phyloP scores from a whole-genome alignment of 1,140 invertebrate genomes.

The Parasteatoda tepidariorum region DNA sequence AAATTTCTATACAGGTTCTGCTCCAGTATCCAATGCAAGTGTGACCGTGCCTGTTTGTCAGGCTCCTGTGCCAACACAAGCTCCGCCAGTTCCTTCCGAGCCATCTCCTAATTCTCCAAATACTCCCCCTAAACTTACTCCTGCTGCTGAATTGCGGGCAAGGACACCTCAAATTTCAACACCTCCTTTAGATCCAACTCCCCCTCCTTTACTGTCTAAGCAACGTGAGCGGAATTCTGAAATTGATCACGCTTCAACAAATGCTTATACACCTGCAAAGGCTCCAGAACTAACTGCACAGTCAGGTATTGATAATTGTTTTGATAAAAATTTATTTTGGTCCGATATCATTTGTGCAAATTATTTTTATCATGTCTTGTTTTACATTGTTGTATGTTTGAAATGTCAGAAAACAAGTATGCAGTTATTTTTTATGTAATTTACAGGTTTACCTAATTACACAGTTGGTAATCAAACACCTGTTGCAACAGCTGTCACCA shows the following conservation, averaged over 20 bases:
- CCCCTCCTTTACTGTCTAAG: constrained; percentile 65
- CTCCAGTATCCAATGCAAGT: constrained; percentile 36
- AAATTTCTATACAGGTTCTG: no score
- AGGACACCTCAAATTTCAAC: constrained; percentile 50
- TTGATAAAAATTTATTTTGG: not conserved
- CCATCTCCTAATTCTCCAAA: constrained; percentile 60
- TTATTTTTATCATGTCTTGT: not conserved
- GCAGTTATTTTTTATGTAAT: not conserved
- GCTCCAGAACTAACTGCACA: constrained; percentile 58
- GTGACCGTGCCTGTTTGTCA: constrained; percentile 51
- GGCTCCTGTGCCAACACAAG: constrained; percentile 61
- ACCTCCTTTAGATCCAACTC: constrained; percentile 49
- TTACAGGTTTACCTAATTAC: constrained; percentile 43
- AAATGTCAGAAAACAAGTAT: no score
- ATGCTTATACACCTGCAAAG: constrained; percentile 48
- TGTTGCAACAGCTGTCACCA: constrained; percentile 36
- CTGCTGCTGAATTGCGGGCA: constrained; percentile 56
- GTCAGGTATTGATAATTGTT: constrained; percentile 5
- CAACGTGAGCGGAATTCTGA: constrained; percentile 30
- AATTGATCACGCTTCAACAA: constrained; percentile 17
- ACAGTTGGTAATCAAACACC: constrained; percentile 45
- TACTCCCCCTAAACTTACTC: constrained; percentile 63
- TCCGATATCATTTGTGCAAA: not conserved
- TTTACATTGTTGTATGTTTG: no score
- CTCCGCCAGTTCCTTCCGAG: constrained; percentile 59